Evolutionary conservation across 2,113 vertebrate genomes (phyloP), one percentile per base, ranked within the genome.

Genomic region (Nothocercus nigrocapillus): DNA sequence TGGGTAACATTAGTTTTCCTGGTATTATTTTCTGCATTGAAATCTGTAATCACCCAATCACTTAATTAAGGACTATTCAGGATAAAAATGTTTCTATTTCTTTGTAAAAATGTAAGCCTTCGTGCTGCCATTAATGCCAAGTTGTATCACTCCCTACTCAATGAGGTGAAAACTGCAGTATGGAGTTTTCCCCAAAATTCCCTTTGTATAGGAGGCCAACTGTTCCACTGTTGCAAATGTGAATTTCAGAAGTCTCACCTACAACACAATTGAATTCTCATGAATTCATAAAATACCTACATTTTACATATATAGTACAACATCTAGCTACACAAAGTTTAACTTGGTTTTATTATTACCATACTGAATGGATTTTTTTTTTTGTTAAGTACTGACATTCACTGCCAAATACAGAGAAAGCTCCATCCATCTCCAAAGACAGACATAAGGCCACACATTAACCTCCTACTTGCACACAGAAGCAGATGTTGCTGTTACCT

Each of bases 41-140:
- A 30, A 28, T 32, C 28, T 11, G 54, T 28, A 79, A 93, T 30
- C 61, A 86, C 89, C 34, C 59, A 67, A 18, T 82, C 82, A 44
- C 90, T 53, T 82, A 56, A 92, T 53, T 86, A 85, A 93, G 94
- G 19, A 44, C 44, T 70, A 75, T 42, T 88, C 95, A 44, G 88
- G 77, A 82, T 79, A 89, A 73, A 80, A 94, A 96, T 25, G 25
- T 17, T 38, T 59, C 91, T 56, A n/a, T 78, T 97, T 96, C 91
- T 88, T 67, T 25, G 30, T 54, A 53, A 89, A 93, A 68, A 49
- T 62, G 82, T 54, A 96, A 63, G 34, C 59, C 54, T 82, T 82
- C 44, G 70, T 78, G 64, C 44, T 36, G 54, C 21, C 30, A 91
- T 49, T 72, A 94, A 77, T 92, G 77, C 89, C 83, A 70, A 69